Base-by-base conservation (phyloP, 2,888 invertebrate species). In the Tanypteryx hageni region DNA sequence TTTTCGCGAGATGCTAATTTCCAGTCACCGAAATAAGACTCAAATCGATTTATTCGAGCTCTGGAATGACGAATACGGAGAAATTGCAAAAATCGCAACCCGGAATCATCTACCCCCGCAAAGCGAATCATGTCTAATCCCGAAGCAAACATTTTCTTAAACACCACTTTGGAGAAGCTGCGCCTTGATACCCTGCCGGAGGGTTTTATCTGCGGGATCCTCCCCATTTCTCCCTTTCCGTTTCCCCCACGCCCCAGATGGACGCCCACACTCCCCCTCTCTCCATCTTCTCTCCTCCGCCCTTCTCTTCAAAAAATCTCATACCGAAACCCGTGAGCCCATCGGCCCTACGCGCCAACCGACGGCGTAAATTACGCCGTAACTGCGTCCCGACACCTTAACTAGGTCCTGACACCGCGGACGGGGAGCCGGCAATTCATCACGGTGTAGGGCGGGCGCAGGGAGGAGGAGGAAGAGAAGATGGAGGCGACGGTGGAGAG, bases 401-500 rank as follows among this genome's bases (percentile, higher is more conserved):
- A 89, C 89, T 89, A 89, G 89, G 89, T 89, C 89, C 89, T 89
- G 89, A 89, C 89, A 89, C 68, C 44, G 89, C 68, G 89, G 86
- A 86, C 86, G 86, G 86, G 86, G 89, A 89, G 89, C 89, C 64
- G 89, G 89, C 89, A 89, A 89, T 89, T 89, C 89, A 89, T 89
- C 89, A 89, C 89, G 18, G 83, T 44, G n/a, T 44, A 64, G 89
- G 27, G 64, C 56, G 18, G 56, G 83, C 18, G 61, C 31, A 61
- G 86, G 86, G 44, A 44, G 5, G 44, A 44, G 44, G 44, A 44
- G 83, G 83, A 13, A 56, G 4, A 27, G 16, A 57, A 57, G 13
- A n/a, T 56, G 57, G 14, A 57, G 83, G 56, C 18, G 44, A 44
- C n/a, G 56, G 56, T 16, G 18, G 83, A 18, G 31, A 82, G 7